A percentile compares a stretch with the other conserved stretches of the same genome.
Conservation (phyloP, 2,113 vertebrate genomes). For the Lycaon pictus region DNA sequence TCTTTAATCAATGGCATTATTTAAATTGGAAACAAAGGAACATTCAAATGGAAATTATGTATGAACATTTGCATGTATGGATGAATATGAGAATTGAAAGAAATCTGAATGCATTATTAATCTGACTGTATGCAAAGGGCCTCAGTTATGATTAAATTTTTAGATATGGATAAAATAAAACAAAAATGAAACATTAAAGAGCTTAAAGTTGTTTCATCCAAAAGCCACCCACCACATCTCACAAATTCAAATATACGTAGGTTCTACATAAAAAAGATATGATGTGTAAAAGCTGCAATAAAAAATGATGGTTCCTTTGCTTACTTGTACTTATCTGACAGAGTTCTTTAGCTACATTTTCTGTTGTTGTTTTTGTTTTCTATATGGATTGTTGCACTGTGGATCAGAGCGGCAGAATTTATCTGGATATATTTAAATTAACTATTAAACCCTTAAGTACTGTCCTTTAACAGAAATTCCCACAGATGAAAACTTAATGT, state of each 20-base stretch:
- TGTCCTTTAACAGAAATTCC: neutral
- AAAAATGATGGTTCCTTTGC: neutral
- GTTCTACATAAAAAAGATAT: neutral
- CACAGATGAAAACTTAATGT: neutral
- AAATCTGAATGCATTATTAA: neutral
- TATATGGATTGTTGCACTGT: neutral
- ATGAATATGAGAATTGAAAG: neutral
- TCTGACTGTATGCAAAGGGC: neutral
- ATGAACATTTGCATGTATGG: neutral
- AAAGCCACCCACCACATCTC: neutral
- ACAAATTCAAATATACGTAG: neutral
- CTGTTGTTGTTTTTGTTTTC: neutral
- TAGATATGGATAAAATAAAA: neutral
- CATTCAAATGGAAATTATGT: slow-evolving; percentile 14
- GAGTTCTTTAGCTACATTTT: neutral
- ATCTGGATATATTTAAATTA: neutral
- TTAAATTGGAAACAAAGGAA: slow-evolving; percentile 54
- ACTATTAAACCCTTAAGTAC: neutral
- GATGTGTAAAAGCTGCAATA: neutral
- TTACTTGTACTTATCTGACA: neutral
- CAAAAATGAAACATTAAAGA: neutral
- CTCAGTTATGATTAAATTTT: neutral
- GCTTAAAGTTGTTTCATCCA: neutral
- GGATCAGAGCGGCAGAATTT: neutral
- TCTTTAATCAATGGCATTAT: neutral